phyloP scores from a whole-genome alignment of 2,113 vertebrate genomes.

The human (Homo sapiens) region GRCh38 chr11:93389001-93389500 shows the following conservation, averaged over 20 bases:
- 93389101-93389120: slow-evolving; percentile 73
- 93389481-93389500: not conserved
- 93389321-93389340: not conserved
- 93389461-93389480: not conserved
- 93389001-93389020: slow-evolving; percentile 78
- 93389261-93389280: not conserved
- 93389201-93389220: not conserved
- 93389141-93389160: not conserved
- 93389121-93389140: slow-evolving; percentile 77
- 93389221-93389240: slow-evolving; percentile 2
- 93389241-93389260: not conserved
- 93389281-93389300: not conserved
- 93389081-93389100: slow-evolving; percentile 57
- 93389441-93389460: too few relatives aligned
- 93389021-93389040: slow-evolving; percentile 62
- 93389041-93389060: slow-evolving; percentile 76
- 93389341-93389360: not conserved
- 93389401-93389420: not conserved
- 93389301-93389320: not conserved
- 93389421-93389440: rapidly evolving
- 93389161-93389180: not conserved
- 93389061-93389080: slow-evolving; percentile 75
- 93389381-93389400: not conserved
- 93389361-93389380: rapidly evolving
- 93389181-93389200: not conserved